Evolutionary conservation across 2,797 vertebrate genomes (phyloP), one percentile per base, ranked within the genome.

Genomic region (Basileuterus tristriatus): DNA sequence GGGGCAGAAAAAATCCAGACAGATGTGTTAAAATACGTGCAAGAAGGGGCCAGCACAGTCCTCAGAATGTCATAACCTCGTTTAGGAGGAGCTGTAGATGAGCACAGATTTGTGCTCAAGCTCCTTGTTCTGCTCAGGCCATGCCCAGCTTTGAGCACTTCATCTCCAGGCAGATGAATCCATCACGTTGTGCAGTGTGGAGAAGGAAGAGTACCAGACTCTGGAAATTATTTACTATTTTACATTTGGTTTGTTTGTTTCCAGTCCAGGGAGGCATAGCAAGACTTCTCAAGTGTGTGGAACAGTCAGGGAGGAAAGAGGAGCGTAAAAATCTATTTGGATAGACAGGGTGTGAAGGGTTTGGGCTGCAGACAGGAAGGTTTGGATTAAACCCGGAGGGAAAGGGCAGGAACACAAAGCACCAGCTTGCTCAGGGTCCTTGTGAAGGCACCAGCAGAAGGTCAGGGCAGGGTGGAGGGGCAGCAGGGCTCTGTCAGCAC

Each of bases 151-250:
- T 2, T 12, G n/a, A 67, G 52, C 44, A 5, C 14, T 46, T n/a
- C 37, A 7, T 56, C 50, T 30, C 49, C 74, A 74, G 53, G 39
- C 12, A 19, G 24, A 6, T 9, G 23, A 50, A 41, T 12, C 0
- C 0, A 52, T 59, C 22, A 8, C 47, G 18, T 43, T 22, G 13
- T 0, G 3, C n/a, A 53, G 37, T 0, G 0, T 39, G 58, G 76
- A 77, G 44, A 70, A 72, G 11, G 58, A 37, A 72, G 55, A 47
- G 22, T 3, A 18, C n/a, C 21, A 32, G 27, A 9, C 18, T 26
- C 39, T 15, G 49, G 39, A 29, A 74, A 81, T 67, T 5, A 21
- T 52, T 59, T 59, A 9, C 15, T 15, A 2, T 72, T 60, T 59
- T 70, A 5, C 6, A 2, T 52, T 56, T 39, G 19, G 6, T 12